Base-by-base conservation (phyloP, 1,140 invertebrate species). In the Aphelinus atriplicis region DNA sequence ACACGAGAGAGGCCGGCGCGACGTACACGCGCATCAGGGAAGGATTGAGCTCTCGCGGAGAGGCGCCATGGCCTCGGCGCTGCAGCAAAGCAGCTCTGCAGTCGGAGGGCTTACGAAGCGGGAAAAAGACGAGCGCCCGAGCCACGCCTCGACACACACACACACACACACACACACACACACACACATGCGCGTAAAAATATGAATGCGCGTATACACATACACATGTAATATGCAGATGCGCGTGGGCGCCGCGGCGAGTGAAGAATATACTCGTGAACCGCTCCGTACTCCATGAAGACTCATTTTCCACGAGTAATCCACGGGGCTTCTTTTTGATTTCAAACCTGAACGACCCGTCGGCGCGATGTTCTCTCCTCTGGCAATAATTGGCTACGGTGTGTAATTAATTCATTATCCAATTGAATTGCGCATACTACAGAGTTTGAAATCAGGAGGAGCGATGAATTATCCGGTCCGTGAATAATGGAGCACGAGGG, bases 81-180 rank as follows among this genome's bases (percentile, higher is more conserved):
- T 26, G 26, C 26, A 0, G 26, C 26, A 26, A 26, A 26, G 26
- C 26, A 26, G 26, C 26, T 26, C 26, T 26, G 26, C 26, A 26
- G 26, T 26, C 26, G 26, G 26, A 26, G 26, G 26, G 26, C 26
- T 26, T 57, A 57, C 10, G 26, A 57, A 7, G 46, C 1, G 4
- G 46, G 2, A 51, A 50, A 26, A 50, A 26, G 47, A 26, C 0
- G 10, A 5, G 48, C n/a, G 5, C 42, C 1, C 1, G 68, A 65
- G 73, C 80, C 78, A 81, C 81, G 79, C 81, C 82, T 82, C 62
- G 75, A 69, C 63, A 78, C 78, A 71, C 79, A 82, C 84, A 85
- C 82, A 84, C 81, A 83, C 79, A 78, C 1, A 45, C 60, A 6
- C 60, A 1, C 4, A 84, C 81, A 83, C 79, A 78, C 1, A 45